Evolutionary conservation across 2,797 vertebrate genomes (phyloP).

Genomic region (Eutrigla gurnardus): DNA sequence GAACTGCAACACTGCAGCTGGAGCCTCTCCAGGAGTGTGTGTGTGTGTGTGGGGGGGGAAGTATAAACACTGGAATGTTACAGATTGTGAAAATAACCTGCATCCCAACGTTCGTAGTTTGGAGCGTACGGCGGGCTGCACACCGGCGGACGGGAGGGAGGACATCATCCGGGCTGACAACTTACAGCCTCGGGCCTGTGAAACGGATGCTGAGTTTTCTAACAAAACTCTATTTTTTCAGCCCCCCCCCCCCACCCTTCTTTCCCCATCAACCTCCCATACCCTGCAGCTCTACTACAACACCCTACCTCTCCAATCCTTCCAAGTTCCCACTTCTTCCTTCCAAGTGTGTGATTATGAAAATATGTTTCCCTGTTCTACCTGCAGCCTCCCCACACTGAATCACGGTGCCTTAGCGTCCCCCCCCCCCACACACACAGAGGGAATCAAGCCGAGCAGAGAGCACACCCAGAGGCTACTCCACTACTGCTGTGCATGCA

Average conservation of each 20-base stretch:
- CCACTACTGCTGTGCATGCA: conserved; percentile 29
- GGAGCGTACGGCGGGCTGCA: conserved; percentile 31
- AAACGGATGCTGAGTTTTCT: conserved; percentile 64
- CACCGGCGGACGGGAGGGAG: conserved; percentile 29
- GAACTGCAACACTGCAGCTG: conserved; percentile 45
- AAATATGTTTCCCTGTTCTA: conserved; percentile 66
- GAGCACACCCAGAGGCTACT: conserved; percentile 58
- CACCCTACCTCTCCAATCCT: conserved; percentile 2
- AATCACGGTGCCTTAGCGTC: conserved; percentile 50
- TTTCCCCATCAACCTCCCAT: conserved; percentile 12
- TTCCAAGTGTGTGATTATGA: conserved; percentile 55
- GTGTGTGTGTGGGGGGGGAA: conserved; percentile 9
- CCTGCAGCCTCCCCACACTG: conserved; percentile 62
- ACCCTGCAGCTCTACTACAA: conserved; percentile 22
- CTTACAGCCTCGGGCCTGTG: conserved; percentile 58
- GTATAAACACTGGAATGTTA: conserved; percentile 18
- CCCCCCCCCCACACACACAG: conserved; percentile 53
- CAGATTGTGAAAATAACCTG: conserved; percentile 33
- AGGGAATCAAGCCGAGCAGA: conserved; percentile 67
- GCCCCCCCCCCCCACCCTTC: conserved; percentile 21
- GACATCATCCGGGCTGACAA: conserved; percentile 54
- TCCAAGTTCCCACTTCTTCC: conserved; percentile 12
- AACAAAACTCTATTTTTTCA: conserved; percentile 52
- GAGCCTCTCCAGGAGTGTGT: conserved; percentile 5
- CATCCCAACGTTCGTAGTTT: conserved; percentile 5